Evolutionary conservation across 2,888 invertebrate species (phyloP), one percentile per base, ranked within the genome.

Genomic region (Lumbricus terrestris): DNA sequence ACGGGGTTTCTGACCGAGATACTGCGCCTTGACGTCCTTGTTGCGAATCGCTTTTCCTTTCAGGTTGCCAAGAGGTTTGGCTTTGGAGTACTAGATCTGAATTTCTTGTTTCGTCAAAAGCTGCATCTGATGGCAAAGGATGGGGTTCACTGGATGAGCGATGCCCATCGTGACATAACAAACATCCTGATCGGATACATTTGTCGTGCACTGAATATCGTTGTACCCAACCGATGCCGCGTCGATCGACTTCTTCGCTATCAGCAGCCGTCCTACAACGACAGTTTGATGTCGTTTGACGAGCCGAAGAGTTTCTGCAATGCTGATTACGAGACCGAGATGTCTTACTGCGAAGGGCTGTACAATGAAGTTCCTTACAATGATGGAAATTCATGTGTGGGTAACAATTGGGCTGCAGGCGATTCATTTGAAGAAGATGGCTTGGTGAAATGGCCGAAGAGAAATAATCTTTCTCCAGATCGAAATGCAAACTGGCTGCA

Each of bases 141-240:
- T 93, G 96, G 96, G 1, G 94, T 96, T 35, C 96, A 96, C 93
- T 96, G 96, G 95, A 92, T 94, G 54, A 94, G 95, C 47, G 91
- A 93, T 8, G 95, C 95, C 5, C 94, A 96, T 88, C 93, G 96
- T 3, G 94, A 94, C 90, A 94, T 96, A 83, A 95, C 95, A 5
- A 96, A 96, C 92, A 92, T 95, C 20, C 91, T 96, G 33, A 92
- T 94, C 37, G 92, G 85, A 85, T 85, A 85, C 85, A 37, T 37
- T 23, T 85, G 85, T 15, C 34, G 34, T 35, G 85, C 85, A 37
- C 34, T 85, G 34, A 85, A 85, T 18, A 15, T 85, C 3, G 85
- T 35, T 34, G n/a, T 85, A 35, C 85, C 85, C 18, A 35, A 85
- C 23, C 85, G 85, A 37, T 85, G 85, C 37, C 35, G 85, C 16